Conservation (phyloP, 2,797 vertebrate genomes). For the Gallirallus australis region DNA sequence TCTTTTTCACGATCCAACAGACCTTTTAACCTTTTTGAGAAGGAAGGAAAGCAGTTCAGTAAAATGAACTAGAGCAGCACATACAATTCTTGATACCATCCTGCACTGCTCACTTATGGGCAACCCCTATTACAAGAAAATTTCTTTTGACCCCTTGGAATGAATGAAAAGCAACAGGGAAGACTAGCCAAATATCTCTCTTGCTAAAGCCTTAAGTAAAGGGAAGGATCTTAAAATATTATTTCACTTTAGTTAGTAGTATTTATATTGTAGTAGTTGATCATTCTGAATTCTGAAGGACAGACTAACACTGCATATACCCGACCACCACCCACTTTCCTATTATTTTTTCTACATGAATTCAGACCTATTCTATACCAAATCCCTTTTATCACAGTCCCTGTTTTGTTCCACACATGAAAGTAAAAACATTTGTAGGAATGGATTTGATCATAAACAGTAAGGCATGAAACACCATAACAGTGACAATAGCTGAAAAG, state of each 20-base stretch:
- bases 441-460: not conserved
- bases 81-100: not conserved
- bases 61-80: not conserved
- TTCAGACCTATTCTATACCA: not conserved
- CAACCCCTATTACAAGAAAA: not conserved
- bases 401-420: not conserved
- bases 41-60: not conserved
- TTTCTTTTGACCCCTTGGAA: not conserved
- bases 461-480: not conserved
- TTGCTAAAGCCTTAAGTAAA: not conserved
- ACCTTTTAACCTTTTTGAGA: constrained; percentile 86
- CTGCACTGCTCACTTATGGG: not conserved
- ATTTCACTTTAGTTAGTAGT: not conserved
- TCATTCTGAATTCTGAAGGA: not conserved
- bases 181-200: not conserved
- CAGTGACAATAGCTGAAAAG: not conserved
- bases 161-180: not conserved
- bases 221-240: not conserved
- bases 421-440: not conserved
- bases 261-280: not conserved
- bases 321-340: not conserved
- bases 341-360: not conserved
- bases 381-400: not conserved
- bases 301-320: not conserved
- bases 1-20: constrained; percentile 91